Evolutionary conservation across 1,140 invertebrate species (phyloP).

Genomic region (Drosophila erecta): DNA sequence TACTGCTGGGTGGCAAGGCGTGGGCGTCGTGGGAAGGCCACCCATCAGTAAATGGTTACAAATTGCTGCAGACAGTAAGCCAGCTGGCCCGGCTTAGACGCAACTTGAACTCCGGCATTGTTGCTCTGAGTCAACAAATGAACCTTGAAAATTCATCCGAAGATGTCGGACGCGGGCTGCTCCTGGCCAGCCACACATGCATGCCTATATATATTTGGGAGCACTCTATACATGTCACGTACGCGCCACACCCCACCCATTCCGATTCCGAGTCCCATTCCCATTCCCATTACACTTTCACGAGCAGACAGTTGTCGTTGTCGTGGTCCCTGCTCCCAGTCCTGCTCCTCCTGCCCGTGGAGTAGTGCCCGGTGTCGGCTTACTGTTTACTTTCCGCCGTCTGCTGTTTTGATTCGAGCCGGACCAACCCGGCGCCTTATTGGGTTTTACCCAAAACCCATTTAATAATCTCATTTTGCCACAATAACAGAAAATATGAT

Average conservation of each 20-base stretch:
- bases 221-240: constrained; percentile 77
- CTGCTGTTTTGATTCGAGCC: constrained; percentile 51
- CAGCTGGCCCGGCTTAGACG: constrained; percentile 26
- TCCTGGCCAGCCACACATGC: not conserved
- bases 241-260: constrained; percentile 31
- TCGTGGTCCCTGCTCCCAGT: constrained; percentile 3
- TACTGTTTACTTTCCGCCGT: constrained; percentile 67
- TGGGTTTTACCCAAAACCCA: constrained; percentile 80
- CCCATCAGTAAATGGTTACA: constrained; percentile 64
- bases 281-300: constrained; percentile 60
- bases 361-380: constrained; percentile 38
- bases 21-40: constrained; percentile 1
- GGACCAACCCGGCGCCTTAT: constrained; percentile 60
- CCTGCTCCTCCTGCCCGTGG: not conserved
- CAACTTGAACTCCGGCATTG: constrained; percentile 28
- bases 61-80: constrained; percentile 66
- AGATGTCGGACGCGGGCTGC: constrained; percentile 3
- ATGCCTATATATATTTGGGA: constrained; percentile 17
- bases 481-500: constrained; percentile 84
- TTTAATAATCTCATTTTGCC: constrained; percentile 84
- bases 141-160: constrained; percentile 78
- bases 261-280: not conserved
- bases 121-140: constrained; percentile 48
- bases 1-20: constrained; percentile 6
- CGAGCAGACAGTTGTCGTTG: constrained; percentile 63